These are phyloP conservation scores for Pseudoips prasinana DNA, from an alignment of 2,888 invertebrate genomes.

Conservation along the genomic window DNA sequence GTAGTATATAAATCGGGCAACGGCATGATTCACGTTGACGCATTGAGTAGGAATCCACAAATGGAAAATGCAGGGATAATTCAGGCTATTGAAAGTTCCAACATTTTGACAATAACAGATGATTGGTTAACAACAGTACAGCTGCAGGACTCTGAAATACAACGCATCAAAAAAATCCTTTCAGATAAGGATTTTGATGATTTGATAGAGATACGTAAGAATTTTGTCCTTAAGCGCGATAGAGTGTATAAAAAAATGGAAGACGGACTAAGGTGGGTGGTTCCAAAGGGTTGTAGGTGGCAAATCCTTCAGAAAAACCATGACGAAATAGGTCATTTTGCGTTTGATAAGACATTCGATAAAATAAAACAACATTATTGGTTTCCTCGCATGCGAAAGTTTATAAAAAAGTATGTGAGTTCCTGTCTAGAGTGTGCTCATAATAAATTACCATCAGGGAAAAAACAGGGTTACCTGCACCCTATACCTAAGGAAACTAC, in stretches of 20 bases:
- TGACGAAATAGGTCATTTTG: slow-evolving; percentile 24
- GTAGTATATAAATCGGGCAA: slow-evolving; percentile 11
- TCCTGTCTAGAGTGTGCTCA: slow-evolving; percentile 16
- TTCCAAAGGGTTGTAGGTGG: slow-evolving; percentile 14
- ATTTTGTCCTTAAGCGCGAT: background rate
- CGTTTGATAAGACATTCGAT: slow-evolving; percentile 13
- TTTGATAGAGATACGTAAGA: background rate
- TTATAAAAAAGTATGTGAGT: slow-evolving; percentile 18
- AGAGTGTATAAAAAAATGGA: slow-evolving; percentile 3
- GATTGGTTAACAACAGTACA: slow-evolving; percentile 2
- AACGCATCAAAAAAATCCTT: slow-evolving; percentile 1
- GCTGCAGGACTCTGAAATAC: slow-evolving; percentile 1
- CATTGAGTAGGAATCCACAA: slow-evolving; percentile 5
- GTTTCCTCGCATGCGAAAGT: slow-evolving; percentile 14
- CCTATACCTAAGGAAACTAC: background rate
- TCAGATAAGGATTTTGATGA: background rate
- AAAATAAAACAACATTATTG: slow-evolving; percentile 12
- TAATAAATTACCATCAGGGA: slow-evolving; percentile 1
- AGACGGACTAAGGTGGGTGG: slow-evolving; percentile 8
- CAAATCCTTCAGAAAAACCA: slow-evolving; percentile 15
- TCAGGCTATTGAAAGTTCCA: background rate
- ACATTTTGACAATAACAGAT: background rate
- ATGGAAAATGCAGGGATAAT: background rate
- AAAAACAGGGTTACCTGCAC: slow-evolving; percentile 1
- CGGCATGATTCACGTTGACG: slow-evolving; percentile 20